A percentile compares a stretch with the other conserved stretches of the same genome.
Conservation (phyloP, 2,797 vertebrate genomes). For the Alcedo quadribrachys region DNA sequence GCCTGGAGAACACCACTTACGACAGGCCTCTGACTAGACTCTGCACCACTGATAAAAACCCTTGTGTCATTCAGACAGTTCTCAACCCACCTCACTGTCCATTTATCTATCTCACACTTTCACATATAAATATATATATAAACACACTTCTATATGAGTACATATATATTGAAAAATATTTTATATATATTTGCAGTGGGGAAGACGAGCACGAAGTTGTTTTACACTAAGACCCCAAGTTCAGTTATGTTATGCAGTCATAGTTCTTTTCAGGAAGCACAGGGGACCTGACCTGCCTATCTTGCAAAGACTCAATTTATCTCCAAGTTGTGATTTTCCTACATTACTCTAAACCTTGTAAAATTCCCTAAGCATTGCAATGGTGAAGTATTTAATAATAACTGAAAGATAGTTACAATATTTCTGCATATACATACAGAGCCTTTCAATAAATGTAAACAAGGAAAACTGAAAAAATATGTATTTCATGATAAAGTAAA, state of each 20-base stretch:
- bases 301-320: neutral
- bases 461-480: neutral
- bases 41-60: too few species aligned
- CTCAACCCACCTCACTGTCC: too few species aligned
- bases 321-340: neutral
- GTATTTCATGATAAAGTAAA: neutral
- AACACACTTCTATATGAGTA: too few species aligned
- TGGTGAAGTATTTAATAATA: neutral
- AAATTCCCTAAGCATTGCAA: neutral
- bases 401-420: neutral
- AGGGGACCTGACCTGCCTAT: neutral
- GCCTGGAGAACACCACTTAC: too few species aligned
- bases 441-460: neutral
- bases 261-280: neutral
- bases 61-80: too few species aligned
- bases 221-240: neutral
- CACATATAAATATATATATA: too few species aligned
- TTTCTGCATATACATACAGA: neutral
- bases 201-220: neutral
- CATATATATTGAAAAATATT: neutral
- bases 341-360: neutral
- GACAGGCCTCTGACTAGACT: too few species aligned
- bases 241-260: neutral
- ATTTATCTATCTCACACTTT: too few species aligned
- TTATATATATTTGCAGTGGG: neutral